Conservation (phyloP, 2,797 vertebrate genomes). For the Cetoscarus ocellatus region DNA sequence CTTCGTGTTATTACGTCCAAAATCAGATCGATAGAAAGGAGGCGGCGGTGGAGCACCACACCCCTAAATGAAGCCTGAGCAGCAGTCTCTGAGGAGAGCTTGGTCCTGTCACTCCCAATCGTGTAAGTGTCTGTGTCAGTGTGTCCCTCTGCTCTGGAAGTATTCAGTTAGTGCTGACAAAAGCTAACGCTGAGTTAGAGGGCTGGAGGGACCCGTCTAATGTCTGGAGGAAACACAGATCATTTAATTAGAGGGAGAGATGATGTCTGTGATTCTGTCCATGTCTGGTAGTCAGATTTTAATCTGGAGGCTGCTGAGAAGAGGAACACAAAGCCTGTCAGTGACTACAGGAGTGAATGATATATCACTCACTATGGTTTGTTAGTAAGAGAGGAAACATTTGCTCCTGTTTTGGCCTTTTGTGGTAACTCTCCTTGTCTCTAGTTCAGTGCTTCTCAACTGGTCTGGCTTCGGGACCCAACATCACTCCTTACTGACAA, state of each 20-base stretch:
- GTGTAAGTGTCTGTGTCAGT: constrained; percentile 73
- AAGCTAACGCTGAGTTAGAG: constrained; percentile 70
- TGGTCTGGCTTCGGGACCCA: too few relatives aligned
- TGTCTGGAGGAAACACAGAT: constrained; percentile 49
- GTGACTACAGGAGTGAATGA: constrained; percentile 19
- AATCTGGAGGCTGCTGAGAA: constrained; percentile 46
- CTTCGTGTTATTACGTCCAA: constrained; percentile 71
- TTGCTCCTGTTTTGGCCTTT: background rate
- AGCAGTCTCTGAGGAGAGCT: constrained; percentile 76
- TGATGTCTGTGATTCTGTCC: constrained; percentile 36
- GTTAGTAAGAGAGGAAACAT: background rate
- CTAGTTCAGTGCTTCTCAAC: too few relatives aligned
- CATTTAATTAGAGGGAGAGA: constrained; percentile 70
- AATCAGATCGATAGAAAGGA: constrained; percentile 74
- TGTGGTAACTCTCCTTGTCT: too few relatives aligned
- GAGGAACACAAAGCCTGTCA: constrained; percentile 50
- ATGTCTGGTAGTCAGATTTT: constrained; percentile 58
- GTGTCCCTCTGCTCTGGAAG: constrained; percentile 70
- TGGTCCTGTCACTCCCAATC: constrained; percentile 78
- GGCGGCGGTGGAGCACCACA: constrained; percentile 58
- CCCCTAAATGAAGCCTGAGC: constrained; percentile 69
- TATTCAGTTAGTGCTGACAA: constrained; percentile 77
- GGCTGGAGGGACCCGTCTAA: constrained; percentile 44
- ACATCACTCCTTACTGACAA: too few relatives aligned
- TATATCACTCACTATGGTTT: constrained; percentile 8